A percentile compares a stretch with the other conserved stretches of the same genome.
phyloP scores from a whole-genome alignment of 2,113 vertebrate species.

The Varanus salvator region DNA sequence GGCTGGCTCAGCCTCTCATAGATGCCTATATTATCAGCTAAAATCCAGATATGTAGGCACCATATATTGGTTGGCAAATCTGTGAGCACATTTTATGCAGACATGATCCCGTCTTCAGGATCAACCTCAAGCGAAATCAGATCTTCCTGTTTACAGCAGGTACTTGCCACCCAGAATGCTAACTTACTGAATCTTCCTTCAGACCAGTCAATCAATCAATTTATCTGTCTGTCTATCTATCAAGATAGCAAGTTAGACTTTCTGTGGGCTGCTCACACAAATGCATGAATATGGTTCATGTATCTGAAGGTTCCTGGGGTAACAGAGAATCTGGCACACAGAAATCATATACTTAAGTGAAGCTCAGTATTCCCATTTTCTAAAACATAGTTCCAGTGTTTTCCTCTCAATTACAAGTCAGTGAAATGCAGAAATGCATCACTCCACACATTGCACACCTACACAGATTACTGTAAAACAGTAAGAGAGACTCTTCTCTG shows the following conservation, averaged over 20 bases:
- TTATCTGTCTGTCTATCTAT: too few relatives aligned
- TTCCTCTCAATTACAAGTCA: neutral
- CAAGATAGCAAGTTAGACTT: neutral
- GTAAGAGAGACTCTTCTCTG: neutral
- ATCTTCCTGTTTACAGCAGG: neutral
- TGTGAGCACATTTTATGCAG: neutral
- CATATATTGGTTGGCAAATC: neutral
- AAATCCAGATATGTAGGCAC: neutral
- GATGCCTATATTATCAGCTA: neutral
- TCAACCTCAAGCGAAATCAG: neutral
- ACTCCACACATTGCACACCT: neutral
- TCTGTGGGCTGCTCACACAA: too few relatives aligned
- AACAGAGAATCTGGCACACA: neutral
- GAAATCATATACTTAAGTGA: neutral
- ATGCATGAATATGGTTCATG: neutral
- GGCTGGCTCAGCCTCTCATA: neutral
- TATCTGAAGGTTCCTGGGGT: neutral
- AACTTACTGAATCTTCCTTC: neutral
- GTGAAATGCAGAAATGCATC: neutral
- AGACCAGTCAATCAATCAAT: neutral
- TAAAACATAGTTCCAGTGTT: neutral
- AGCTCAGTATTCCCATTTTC: neutral
- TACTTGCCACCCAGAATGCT: neutral
- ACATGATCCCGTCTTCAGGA: neutral
- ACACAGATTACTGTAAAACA: neutral